Conservation (phyloP, 2,797 vertebrate species). For the Leptodactylus fallax region DNA sequence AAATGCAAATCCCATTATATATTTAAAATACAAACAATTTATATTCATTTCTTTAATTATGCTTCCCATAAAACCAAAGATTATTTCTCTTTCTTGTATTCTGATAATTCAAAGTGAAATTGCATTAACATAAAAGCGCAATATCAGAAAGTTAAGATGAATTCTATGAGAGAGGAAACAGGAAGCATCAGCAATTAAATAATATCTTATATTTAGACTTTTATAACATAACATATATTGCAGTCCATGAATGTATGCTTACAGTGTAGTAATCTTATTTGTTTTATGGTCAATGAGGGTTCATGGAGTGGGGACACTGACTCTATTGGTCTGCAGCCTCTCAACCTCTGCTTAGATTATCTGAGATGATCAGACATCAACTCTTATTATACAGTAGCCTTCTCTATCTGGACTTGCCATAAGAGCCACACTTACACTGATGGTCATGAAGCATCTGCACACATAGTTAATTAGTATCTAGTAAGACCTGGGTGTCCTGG, state of each 20-base stretch:
- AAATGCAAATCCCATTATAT: slow-evolving; percentile 35
- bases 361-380: not conserved
- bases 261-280: not conserved
- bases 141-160: not conserved
- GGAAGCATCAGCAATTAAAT: not conserved
- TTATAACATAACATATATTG: not conserved
- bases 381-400: not conserved
- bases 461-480: not conserved
- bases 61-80: slow-evolving; percentile 34
- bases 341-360: not conserved
- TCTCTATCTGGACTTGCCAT: not conserved
- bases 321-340: not conserved
- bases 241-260: not conserved
- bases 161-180: not conserved
- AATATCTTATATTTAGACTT: not conserved
- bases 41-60: slow-evolving; percentile 47
- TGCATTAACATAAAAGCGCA: slow-evolving; percentile 25
- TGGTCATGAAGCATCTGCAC: not conserved
- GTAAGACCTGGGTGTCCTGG: not conserved
- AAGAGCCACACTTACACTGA: not conserved
- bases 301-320: not conserved
- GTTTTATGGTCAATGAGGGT: not conserved
- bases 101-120: slow-evolving; percentile 25
- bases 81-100: slow-evolving; percentile 31
- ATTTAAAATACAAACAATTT: slow-evolving; percentile 30